Base-by-base conservation (phyloP, 2,113 vertebrate genomes). In the Pelecanoides urinatrix region DNA sequence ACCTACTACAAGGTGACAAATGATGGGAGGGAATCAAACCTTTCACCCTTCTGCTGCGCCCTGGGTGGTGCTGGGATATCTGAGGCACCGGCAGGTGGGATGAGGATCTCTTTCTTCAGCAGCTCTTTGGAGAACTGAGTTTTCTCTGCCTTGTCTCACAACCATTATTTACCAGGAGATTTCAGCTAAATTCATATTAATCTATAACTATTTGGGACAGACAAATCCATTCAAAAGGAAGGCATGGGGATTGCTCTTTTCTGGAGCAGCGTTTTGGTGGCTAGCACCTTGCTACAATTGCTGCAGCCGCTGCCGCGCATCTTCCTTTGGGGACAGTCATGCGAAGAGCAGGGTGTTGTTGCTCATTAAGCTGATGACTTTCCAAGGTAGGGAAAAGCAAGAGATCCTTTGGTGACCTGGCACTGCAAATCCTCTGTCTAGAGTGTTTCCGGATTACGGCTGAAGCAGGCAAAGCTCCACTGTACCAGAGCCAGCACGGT, bases 391-490 rank as follows among this genome's bases (percentile, higher is more conserved):
- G 50, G 71, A 88, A 92, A 89, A 88, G 27, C 88, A 88, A 94
- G 81, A 81, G 61, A 88, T 73, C 76, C 47, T 55, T 92, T 18
- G 1, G 81, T 95, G 92, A 97, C 94, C 95, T 89, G 89, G 40
- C 50, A 56, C 25, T 3, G 7, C 75, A 97, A 97, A 97, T 97
- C 94, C 95, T 50, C 74, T 2, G 17, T 71, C 92, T 71, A 16
- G 14, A 44, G 45, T 82, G 85, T 82, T 96, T 97, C 95, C 75
- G 75, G 97, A 96, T 97, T 97, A 97, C 2, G 13, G 20, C 68
- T 94, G 95, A 90, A 89, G 92, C 83, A 92, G 85, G 82, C 85
- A 96, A 95, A 97, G 75, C 94, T 95, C 61, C 58, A 18, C 53
- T 63, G 91, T 73, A 56, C 61, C 80, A 86, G 91, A 95, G 68